Base-by-base conservation (phyloP, 2,113 vertebrate species). In the Indicator indicator region DNA sequence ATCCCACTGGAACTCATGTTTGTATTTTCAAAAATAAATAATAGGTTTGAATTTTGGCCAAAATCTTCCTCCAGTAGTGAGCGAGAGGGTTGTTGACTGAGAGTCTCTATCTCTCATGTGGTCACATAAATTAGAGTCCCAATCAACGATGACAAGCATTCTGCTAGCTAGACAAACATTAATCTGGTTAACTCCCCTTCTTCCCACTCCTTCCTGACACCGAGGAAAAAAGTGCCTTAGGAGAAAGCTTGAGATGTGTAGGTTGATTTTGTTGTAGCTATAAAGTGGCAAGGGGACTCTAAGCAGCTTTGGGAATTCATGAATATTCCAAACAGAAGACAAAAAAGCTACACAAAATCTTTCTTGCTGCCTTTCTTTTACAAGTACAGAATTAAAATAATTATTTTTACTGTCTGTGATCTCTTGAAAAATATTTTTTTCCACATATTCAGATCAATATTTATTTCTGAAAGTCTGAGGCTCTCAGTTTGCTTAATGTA, bases 91-190 rank as follows among this genome's bases (percentile, higher is more conserved):
- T 90, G 77, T 73, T 94, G 92, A 83, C 80, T 95, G 95, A 72
- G 91, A 94, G 20, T 32, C 83, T 83, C 89, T 94, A 28, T 90
- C 89, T 94, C 93, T 89, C 72, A n/a, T 88, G 88, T 86, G 91
- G 95, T 94, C 77, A 86, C 88, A 96, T 96, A 90, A 96, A 96
- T 96, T 93, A 93, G 52, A 94, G 83, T 83, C 82, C 79, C 58
- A 69, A 94, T 83, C 89, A 88, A 93, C 0, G 36, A 89, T 81
- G 94, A 96, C 95, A 93, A 95, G 83, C 69, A 59, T 90, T 95
- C 92, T 96, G 86, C 94, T 93, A 90, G 94, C 89, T 93, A 30
- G 12, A 94, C 75, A 86, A 90, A 94, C 93, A 95, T 91, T 81
- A 95, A 94, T 93, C 90, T 94, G 70, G 90, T 90, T 91, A 94